A percentile compares a stretch with the other conserved stretches of the same genome.
Evolutionary conservation across 2,113 vertebrate species (phyloP).

Genomic region (Petromus typicus): DNA sequence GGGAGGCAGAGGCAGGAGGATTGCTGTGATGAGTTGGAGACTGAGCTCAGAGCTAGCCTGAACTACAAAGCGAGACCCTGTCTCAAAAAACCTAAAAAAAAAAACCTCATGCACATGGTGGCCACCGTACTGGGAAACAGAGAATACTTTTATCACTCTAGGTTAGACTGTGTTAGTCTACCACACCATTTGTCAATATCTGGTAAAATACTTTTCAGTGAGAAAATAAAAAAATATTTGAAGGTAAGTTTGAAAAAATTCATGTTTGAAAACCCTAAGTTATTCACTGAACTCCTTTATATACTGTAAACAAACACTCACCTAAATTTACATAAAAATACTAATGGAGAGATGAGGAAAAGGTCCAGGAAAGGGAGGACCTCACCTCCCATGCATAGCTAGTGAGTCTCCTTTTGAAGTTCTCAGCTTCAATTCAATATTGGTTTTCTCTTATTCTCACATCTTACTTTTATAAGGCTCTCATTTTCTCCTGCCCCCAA

Average conservation of each 20-base stretch:
- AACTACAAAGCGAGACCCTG: too few relatives aligned
- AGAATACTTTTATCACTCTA: not conserved
- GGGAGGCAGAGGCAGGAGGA: too few relatives aligned
- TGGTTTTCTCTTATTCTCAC: not conserved
- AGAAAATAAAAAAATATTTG: not conserved
- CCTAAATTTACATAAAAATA: not conserved
- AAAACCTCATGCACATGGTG: not conserved
- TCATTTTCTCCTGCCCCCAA: not conserved
- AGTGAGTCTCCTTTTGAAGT: not conserved
- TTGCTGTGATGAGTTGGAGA: too few relatives aligned
- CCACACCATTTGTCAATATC: not conserved
- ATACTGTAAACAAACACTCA: not conserved
- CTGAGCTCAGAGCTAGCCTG: too few relatives aligned
- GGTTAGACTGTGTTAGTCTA: not conserved
- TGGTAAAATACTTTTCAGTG: not conserved
- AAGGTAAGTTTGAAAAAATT: not conserved
- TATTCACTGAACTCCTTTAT: not conserved
- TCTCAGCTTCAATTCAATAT: not conserved
- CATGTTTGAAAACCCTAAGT: not conserved
- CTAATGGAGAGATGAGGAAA: not conserved
- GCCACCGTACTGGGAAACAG: not conserved
- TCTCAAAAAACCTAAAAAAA: too few relatives aligned
- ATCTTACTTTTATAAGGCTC: not conserved
- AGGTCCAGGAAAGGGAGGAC: not conserved
- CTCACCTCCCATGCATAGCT: accelerated